A percentile compares a stretch with the other conserved stretches of the same genome.
Evolutionary conservation across 1,140 invertebrate genomes (phyloP).

Genomic region (Bicyclus anynana): DNA sequence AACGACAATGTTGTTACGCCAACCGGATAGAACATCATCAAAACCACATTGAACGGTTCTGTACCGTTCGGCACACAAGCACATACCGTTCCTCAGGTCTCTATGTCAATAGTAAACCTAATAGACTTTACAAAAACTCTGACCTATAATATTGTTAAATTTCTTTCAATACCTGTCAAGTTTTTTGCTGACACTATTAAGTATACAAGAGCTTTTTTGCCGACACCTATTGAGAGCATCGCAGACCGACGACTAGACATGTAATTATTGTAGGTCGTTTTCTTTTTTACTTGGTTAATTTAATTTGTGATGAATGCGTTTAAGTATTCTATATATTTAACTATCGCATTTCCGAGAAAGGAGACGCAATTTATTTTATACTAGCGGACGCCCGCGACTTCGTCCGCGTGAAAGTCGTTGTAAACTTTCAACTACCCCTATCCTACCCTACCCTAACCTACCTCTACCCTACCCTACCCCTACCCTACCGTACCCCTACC

Average conservation of each 20-base stretch:
- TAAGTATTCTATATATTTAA: background rate
- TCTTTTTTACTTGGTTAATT: background rate
- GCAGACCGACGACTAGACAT: constrained; percentile 14
- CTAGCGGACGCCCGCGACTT: too few relatives aligned
- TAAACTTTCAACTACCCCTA: too few relatives aligned
- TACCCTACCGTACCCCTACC: too few relatives aligned
- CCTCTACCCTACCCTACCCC: too few relatives aligned
- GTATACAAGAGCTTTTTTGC: constrained; percentile 21
- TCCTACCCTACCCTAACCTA: too few relatives aligned
- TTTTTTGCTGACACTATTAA: constrained; percentile 26
- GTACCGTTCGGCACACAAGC: constrained; percentile 7
- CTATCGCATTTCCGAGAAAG: background rate
- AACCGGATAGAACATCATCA: background rate
- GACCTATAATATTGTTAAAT: constrained; percentile 34
- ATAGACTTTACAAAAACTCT: constrained; percentile 24
- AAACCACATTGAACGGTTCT: constrained; percentile 8
- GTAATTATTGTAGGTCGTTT: background rate
- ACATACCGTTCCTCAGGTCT: constrained; percentile 1
- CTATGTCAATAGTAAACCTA: constrained; percentile 19
- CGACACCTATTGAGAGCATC: constrained; percentile 6
- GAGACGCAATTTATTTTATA: background rate
- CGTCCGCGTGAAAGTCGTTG: too few relatives aligned
- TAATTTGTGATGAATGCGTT: background rate
- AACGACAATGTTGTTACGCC: background rate
- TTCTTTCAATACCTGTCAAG: constrained; percentile 24